Base-by-base conservation (phyloP, 2,797 vertebrate species). In the Muscicapa striata region DNA sequence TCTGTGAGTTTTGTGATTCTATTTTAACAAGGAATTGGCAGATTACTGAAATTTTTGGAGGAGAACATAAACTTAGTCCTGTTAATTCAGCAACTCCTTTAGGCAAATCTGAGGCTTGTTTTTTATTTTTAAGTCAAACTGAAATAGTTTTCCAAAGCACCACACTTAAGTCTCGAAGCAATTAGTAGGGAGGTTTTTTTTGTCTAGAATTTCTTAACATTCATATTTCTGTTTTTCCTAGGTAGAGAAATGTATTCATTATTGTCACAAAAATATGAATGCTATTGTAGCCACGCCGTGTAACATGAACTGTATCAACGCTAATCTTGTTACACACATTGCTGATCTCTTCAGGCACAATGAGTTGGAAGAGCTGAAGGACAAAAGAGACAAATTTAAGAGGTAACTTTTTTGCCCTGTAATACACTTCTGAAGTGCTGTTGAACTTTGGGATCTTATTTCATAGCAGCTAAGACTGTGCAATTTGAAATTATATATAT, bases 281-380 rank as follows among this genome's bases (percentile, higher is more conserved):
- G 98, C 98, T 88, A 99, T 99, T 84, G 98, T 99, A 91, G 98
- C 99, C 36, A 99, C 99, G 0, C 99, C 99, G 4, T 99, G 99
- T 97, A 99, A 99, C 97, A 99, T 99, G 99, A 99, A 99, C 97
- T 99, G 99, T 97, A 99, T 99, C 97, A 99, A 99, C 91, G 98
- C 98, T 96, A 99, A 99, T 96, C 98, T 99, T 94, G 98, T 98
- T 9, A 98, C 97, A 0, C 98, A 98, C 88, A 99, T 99, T 78
- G 98, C 99, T 15, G 98, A 99, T 59, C 98, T 99, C 52, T 99
- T 99, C 97, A 98, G 97, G 49, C 99, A 99, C 97, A 99, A 98
- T 57, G 99, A 99, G 96, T 97, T 99, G 22, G 98, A 99, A 74
- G 98, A 99, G 85, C 97, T 99, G 97, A 98, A 99, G 96, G 99